Percentiles rank a stretch among this genome's conserved stretches.
Conservation (phyloP, 2,113 vertebrate species). For the Anarrhichthys ocellatus region DNA sequence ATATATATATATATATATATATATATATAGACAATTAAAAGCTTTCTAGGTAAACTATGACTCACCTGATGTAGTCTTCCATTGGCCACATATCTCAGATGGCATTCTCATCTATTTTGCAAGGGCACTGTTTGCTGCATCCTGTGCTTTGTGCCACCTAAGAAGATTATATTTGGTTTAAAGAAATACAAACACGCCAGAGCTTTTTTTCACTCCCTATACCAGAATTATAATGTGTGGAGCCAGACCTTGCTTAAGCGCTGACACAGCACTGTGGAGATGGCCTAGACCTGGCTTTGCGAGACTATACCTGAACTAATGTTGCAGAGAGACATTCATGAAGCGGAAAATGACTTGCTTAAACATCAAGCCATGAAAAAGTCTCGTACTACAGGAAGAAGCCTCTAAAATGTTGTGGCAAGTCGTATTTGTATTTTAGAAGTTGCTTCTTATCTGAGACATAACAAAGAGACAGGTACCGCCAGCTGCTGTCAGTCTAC, state of each 20-base stretch:
- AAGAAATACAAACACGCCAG: not conserved
- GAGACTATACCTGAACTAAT: constrained; percentile 3
- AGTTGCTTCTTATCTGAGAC: constrained; percentile 39
- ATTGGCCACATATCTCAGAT: not conserved
- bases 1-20: no score
- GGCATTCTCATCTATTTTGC: not conserved
- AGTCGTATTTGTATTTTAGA: constrained; percentile 37
- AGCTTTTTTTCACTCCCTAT: not conserved
- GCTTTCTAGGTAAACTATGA: no score
- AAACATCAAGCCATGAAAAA: constrained; percentile 19
- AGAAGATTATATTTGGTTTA: not conserved
- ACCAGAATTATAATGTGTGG: not conserved
- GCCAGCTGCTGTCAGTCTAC: constrained; percentile 42
- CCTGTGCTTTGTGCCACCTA: not conserved
- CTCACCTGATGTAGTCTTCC: not conserved
- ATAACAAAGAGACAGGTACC: constrained; percentile 43
- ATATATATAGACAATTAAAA: no score
- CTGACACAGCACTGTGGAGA: not conserved
- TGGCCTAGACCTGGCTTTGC: not conserved
- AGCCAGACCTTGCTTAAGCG: not conserved
- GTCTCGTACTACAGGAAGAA: not conserved
- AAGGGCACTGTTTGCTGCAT: not conserved
- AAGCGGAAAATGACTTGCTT: not conserved
- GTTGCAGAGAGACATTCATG: not conserved
- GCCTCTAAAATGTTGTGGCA: constrained; percentile 3